These are phyloP conservation scores for Dipodomys merriami DNA, from an alignment of 2,113 vertebrate genomes.

Conservation along the genomic window DNA sequence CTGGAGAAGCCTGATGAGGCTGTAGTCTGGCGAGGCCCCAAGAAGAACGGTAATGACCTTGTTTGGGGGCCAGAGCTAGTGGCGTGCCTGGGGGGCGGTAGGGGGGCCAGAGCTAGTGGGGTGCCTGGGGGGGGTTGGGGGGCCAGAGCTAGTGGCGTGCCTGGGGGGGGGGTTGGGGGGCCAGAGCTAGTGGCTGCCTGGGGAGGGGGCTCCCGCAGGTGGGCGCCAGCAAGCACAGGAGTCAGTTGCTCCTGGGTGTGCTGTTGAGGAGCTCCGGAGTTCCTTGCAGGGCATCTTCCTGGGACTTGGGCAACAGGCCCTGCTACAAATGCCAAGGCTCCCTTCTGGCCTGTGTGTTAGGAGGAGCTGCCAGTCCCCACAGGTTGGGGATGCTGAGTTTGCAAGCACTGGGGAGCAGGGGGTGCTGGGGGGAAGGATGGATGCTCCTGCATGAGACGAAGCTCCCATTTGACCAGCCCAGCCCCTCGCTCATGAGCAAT, in stretches of 20 bases:
- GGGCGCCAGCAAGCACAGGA: too few species aligned
- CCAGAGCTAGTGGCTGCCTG: not conserved
- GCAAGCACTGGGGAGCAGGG: not conserved
- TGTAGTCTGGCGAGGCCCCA: constrained; percentile 97
- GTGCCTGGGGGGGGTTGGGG: too few species aligned
- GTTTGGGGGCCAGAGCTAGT: not conserved
- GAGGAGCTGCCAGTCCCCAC: not conserved
- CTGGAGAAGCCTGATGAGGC: constrained; percentile 94
- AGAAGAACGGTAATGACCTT: constrained; percentile 90
- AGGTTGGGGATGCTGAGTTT: not conserved
- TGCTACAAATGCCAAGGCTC: not conserved
- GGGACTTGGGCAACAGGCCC: not conserved
- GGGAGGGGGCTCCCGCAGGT: not conserved
- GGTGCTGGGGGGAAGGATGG: not conserved
- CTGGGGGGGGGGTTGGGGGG: not conserved
- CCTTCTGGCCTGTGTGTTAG: too few species aligned
- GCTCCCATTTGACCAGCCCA: too few species aligned
- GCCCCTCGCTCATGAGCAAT: not conserved
- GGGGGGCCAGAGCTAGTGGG: too few species aligned
- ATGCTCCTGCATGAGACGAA: not conserved
- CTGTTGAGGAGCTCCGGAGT: fast-evolving
- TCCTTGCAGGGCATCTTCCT: not conserved
- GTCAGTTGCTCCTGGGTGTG: not conserved
- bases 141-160: not conserved
- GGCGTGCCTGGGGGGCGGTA: not conserved